A percentile compares a stretch with the other conserved stretches of the same genome.
phyloP scores from a whole-genome alignment of 1,140 invertebrate genomes.

The Liolophura sinensis region DNA sequence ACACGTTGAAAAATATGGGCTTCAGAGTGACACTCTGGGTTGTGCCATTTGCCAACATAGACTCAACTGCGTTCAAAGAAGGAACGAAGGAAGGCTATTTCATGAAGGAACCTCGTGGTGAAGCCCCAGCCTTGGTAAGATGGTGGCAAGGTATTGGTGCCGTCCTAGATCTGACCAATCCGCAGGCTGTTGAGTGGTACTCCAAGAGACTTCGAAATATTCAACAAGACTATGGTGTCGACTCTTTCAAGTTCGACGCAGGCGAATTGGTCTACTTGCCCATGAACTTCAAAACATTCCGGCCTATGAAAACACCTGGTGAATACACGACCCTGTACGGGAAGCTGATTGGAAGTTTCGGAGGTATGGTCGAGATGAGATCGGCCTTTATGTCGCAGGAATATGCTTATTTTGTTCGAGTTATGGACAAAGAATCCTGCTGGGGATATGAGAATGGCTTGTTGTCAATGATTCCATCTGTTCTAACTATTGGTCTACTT shows the following conservation, averaged over 20 bases:
- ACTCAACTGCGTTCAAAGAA: constrained; percentile 68
- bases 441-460: constrained; percentile 84
- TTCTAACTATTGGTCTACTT: constrained; percentile 79
- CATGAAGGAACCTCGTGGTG: constrained; percentile 54
- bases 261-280: constrained; percentile 88
- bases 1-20: constrained; percentile 68
- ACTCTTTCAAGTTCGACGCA: constrained; percentile 92
- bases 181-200: constrained; percentile 71
- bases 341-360: constrained; percentile 56
- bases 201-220: constrained; percentile 66
- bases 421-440: constrained; percentile 83
- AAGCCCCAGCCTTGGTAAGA: constrained; percentile 63
- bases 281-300: constrained; percentile 9
- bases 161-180: constrained; percentile 47
- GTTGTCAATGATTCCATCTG: constrained; percentile 79
- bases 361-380: constrained; percentile 72
- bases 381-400: constrained; percentile 79
- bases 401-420: constrained; percentile 80
- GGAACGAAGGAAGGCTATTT: constrained; percentile 34
- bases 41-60: constrained; percentile 87
- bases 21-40: constrained; percentile 85
- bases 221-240: constrained; percentile 68
- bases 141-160: constrained; percentile 85
- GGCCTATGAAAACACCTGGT: constrained; percentile 20
- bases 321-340: constrained; percentile 50